These are phyloP conservation scores for Myotis planiceps DNA, from an alignment of 2,797 vertebrate genomes.

Conservation along the genomic window DNA sequence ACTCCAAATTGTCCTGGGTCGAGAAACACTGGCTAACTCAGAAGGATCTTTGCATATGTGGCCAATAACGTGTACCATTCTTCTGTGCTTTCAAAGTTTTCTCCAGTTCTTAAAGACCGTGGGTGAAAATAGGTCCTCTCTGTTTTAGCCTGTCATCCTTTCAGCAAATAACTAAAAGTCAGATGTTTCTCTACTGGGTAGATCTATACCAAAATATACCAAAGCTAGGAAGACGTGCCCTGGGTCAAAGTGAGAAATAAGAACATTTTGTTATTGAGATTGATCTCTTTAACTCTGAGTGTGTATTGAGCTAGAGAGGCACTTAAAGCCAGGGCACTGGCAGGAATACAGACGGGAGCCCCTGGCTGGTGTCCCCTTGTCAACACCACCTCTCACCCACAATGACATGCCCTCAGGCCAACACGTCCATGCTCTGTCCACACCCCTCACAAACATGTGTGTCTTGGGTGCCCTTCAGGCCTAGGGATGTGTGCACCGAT, in stretches of 20 bases:
- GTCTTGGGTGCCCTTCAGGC: neutral
- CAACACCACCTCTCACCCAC: neutral
- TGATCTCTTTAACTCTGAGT: neutral
- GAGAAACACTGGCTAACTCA: neutral
- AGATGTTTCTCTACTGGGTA: neutral
- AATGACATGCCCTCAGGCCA: neutral
- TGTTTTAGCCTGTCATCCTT: neutral
- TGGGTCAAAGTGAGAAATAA: neutral
- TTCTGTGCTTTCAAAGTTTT: neutral
- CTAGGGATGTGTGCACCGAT: neutral
- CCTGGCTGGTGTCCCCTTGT: neutral
- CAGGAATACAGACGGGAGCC: neutral
- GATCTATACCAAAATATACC: neutral
- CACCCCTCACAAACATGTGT: neutral
- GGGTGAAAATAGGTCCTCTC: neutral
- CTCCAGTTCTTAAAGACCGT: neutral
- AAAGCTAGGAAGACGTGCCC: neutral
- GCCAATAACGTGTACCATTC: neutral
- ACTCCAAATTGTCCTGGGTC: neutral
- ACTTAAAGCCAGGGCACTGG: neutral
- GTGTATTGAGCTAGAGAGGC: neutral
- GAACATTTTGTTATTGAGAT: neutral
- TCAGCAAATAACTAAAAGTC: neutral
- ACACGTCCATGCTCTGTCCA: neutral
- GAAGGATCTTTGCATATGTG: neutral